These are phyloP conservation scores for Patella ulyssiponensis DNA, from an alignment of 2,888 invertebrate species.

Conservation along the genomic window DNA sequence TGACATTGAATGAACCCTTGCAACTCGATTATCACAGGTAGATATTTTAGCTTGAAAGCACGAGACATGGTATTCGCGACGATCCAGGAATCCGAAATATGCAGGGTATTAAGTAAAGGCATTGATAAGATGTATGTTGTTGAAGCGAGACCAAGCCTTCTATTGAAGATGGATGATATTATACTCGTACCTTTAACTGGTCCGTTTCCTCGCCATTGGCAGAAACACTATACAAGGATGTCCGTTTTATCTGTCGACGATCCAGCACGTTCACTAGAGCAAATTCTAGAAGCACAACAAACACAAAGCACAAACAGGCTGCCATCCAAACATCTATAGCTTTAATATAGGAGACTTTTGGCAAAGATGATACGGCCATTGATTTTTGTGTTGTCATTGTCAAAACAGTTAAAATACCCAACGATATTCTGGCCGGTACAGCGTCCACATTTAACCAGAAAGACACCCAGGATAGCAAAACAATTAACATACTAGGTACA, in stretches of 20 bases:
- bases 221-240: background rate
- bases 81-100: too few species aligned
- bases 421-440: conserved; percentile 55
- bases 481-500: conserved; percentile 59
- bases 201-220: conserved; percentile 17
- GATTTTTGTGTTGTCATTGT: conserved; percentile 57
- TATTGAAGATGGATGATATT: too few species aligned
- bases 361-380: conserved; percentile 45
- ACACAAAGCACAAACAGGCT: conserved; percentile 56
- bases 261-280: conserved; percentile 56
- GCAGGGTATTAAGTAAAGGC: too few species aligned
- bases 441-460: conserved; percentile 61
- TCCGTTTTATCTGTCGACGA: conserved; percentile 32
- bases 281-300: conserved; percentile 55
- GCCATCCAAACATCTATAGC: conserved; percentile 64
- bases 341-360: conserved; percentile 59
- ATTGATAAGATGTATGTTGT: too few species aligned
- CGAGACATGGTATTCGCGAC: too few species aligned
- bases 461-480: conserved; percentile 60
- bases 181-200: conserved; percentile 13
- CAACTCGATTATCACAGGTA: too few species aligned
- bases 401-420: conserved; percentile 54
- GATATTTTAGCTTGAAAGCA: too few species aligned
- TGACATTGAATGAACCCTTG: too few species aligned
- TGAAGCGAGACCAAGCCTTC: too few species aligned